Evolutionary conservation across 1,140 invertebrate genomes (phyloP).

Genomic region (Ylistrum balloti): DNA sequence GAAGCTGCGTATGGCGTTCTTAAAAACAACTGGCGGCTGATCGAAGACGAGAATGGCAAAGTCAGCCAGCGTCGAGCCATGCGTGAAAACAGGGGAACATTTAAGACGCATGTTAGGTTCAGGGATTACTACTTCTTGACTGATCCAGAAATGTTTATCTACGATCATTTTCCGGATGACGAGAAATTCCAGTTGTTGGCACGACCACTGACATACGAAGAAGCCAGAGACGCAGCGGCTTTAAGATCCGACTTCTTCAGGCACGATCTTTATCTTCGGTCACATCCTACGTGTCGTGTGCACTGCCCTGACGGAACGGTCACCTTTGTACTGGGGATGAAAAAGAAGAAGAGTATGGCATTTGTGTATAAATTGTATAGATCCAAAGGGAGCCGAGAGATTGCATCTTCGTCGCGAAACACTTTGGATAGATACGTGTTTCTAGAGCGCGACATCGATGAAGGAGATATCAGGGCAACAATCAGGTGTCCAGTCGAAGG

Average conservation of each 20-base stretch:
- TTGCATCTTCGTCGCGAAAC: conserved; percentile 53
- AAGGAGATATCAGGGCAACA: conserved; percentile 61
- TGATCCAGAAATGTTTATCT: conserved; percentile 83
- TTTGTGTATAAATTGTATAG: conserved; percentile 70
- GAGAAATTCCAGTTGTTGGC: conserved; percentile 72
- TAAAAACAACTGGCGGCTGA: conserved; percentile 69
- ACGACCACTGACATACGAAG: conserved; percentile 65
- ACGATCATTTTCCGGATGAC: conserved; percentile 84
- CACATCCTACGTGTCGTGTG: conserved; percentile 60
- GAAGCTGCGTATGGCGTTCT: conserved; percentile 63
- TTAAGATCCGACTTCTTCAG: conserved; percentile 70
- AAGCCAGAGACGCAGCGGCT: conserved; percentile 66
- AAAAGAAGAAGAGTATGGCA: conserved; percentile 59
- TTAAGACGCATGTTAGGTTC: conserved; percentile 69
- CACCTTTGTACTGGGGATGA: conserved; percentile 59
- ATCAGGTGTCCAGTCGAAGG: conserved; percentile 67
- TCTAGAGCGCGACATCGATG: conserved; percentile 66
- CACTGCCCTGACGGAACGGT: conserved; percentile 63
- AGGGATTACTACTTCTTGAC: conserved; percentile 83
- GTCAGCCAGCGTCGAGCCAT: conserved; percentile 55
- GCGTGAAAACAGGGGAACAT: conserved; percentile 61
- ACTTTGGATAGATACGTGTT: conserved; percentile 70
- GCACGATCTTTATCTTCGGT: conserved; percentile 60
- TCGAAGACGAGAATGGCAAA: conserved; percentile 69
- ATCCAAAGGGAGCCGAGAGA: conserved; percentile 55